Evolutionary conservation across 2,888 invertebrate genomes (phyloP), one percentile per base, ranked within the genome.

Genomic region (Drosophila rellima): DNA sequence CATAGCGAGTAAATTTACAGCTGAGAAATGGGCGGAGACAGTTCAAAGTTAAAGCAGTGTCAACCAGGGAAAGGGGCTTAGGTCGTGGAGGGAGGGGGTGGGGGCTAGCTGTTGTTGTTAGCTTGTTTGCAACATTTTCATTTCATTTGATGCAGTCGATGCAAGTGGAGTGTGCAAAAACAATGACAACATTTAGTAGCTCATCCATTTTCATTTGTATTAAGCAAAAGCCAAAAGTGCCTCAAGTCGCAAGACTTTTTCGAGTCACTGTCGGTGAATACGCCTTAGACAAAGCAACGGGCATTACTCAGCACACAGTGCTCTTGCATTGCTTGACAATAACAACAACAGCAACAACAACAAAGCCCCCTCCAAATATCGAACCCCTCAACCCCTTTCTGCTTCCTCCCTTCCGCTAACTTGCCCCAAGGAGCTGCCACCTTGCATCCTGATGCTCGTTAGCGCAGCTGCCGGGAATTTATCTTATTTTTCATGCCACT

Each of bases 131-230:
- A 74, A 75, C 82, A 78, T 74, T 81, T 83, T 74, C 79, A 81
- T 81, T 81, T 69, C 84, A 74, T 79, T 83, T 74, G 67, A 77
- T 77, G 74, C 81, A 83, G 70, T 73, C 79, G 42, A 72, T 77
- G 82, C 70, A 57, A 56, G 60, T 40, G 50, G 70, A 59, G 48
- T 57, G 18, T 5, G 18, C 48, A 64, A 66, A 20, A 57, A 69
- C 74, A 70, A 64, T 70, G 87, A 70, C 77, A 83, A 78, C 87
- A 89, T 82, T 87, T 85, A 75, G 83, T 88, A 81, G 76, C 88
- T 81, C 89, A 88, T 88, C 89, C 85, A 88, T 88, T 88, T 88
- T 88, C 88, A 89, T 88, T 88, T 87, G 84, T 86, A 79, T 79
- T 84, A 74, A 79, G 83, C 83, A 80, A 74, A 82, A 83, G 76